Evolutionary conservation across 2,888 invertebrate genomes (phyloP).

Genomic region (Eristalis intricaria): DNA sequence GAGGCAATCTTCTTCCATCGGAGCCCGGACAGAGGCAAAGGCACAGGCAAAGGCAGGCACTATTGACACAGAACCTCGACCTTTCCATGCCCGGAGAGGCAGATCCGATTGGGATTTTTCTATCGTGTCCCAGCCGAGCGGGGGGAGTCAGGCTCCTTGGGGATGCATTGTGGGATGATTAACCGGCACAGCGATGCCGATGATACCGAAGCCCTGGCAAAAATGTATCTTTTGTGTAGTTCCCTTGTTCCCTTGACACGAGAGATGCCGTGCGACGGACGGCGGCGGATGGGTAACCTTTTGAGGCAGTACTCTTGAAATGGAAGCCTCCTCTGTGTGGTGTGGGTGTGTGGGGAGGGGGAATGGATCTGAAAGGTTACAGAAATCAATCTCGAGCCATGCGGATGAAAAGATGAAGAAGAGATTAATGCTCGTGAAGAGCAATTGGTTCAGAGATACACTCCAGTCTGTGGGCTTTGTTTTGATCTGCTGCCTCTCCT

Average conservation of each 20-base stretch:
- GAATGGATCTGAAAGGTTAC: constrained; percentile 32
- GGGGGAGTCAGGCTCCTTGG: not conserved
- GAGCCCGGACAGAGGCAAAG: constrained; percentile 42
- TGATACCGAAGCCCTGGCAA: constrained; percentile 36
- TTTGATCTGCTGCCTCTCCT: not conserved
- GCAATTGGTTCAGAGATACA: constrained; percentile 25
- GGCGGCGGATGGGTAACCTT: constrained; percentile 35
- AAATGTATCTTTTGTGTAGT: constrained; percentile 55
- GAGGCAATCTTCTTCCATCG: constrained; percentile 33
- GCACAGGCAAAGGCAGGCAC: constrained; percentile 53
- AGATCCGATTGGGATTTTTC: constrained; percentile 47
- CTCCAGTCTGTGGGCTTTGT: not conserved
- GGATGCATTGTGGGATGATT: constrained; percentile 56
- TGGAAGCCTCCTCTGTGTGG: constrained; percentile 10
- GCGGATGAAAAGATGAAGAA: constrained; percentile 40
- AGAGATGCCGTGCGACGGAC: not conserved
- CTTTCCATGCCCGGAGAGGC: constrained; percentile 41
- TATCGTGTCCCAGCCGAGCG: constrained; percentile 3
- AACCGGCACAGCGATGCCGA: constrained; percentile 51
- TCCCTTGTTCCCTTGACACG: constrained; percentile 23
- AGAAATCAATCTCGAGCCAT: constrained; percentile 37
- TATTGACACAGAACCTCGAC: constrained; percentile 70
- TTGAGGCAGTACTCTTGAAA: constrained; percentile 32
- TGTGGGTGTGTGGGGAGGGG: not conserved
- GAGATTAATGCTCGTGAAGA: constrained; percentile 44